Evolutionary conservation across 2,797 vertebrate species (phyloP), one percentile per base, ranked within the genome.

Genomic region (Sebastes flavidus): DNA sequence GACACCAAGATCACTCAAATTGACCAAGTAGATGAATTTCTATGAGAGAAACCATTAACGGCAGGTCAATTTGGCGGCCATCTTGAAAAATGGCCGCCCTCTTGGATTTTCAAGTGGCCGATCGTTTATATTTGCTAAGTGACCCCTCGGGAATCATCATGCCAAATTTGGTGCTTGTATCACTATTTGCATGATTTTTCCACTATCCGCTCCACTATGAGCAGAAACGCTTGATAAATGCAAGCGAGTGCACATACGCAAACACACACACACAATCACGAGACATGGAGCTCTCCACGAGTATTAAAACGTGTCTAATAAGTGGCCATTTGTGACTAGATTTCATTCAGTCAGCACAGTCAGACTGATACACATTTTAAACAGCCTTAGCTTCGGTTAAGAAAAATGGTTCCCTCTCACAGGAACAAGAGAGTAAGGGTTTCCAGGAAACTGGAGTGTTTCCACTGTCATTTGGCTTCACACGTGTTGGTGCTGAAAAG

Each of bases 361-460:
- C 54, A 74, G 71, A 69, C 36, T 46, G 27, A 86, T 27, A 54
- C 60, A 65, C 52, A 70, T 85, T 66, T 72, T 69, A 69, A 83
- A 82, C 46, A 11, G 32, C 24, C 38, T 60, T 13, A 22, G 67
- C 67, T 42, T 49, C 34, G 5, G 73, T 82, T 68, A 36, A 61
- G 75, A 36, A 62, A 77, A 63, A 77, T 13, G 55, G 16, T 60
- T 56, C 66, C 46, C 54, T 65, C 49, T 29, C 60, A 54, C 27
- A 61, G 66, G 60, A 56, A 80, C 61, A 61, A 69, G 46, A 49
- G 32, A 55, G 14, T 66, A 72, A 62, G 71, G 66, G 77, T 87
- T 90, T 91, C 86, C 90, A 82, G 75, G 84, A 88, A 90, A 85
- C 72, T 59, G n/a, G 55, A 81, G 79, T 34, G 74, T 88, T 85